These are phyloP conservation scores for Orthosia gracilis DNA, from an alignment of 2,888 invertebrate genomes.

Conservation along the genomic window DNA sequence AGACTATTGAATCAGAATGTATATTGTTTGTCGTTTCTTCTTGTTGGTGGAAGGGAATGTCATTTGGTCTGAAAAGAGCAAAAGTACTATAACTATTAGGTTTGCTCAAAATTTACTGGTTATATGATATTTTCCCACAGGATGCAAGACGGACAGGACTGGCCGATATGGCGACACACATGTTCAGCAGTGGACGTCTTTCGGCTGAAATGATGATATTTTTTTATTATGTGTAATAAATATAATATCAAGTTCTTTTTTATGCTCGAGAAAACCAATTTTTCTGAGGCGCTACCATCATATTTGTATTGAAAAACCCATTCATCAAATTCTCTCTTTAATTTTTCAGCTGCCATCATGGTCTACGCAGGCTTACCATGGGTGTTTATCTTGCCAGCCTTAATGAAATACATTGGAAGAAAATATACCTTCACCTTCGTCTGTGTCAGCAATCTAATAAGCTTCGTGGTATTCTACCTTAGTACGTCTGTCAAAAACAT, in stretches of 20 bases:
- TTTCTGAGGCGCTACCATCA: neutral
- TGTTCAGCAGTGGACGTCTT: no score
- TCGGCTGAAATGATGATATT: no score
- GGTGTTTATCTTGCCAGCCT: constrained; percentile 52
- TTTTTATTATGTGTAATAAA: no score
- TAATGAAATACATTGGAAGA: constrained; percentile 50
- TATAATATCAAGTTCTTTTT: neutral
- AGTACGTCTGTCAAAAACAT: constrained; percentile 62
- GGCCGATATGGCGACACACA: no score
- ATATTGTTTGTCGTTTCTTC: no score
- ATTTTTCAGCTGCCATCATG: constrained; percentile 60
- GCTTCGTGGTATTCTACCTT: constrained; percentile 59
- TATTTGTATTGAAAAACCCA: neutral
- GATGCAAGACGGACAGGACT: no score
- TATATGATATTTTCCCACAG: no score
- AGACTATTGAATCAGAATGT: no score
- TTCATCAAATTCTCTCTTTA: neutral
- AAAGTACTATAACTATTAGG: no score
- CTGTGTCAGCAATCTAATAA: constrained; percentile 42
- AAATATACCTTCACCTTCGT: constrained; percentile 50
- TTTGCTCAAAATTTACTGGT: no score
- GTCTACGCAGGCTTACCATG: constrained; percentile 55
- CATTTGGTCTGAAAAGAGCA: no score
- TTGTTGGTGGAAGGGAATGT: no score
- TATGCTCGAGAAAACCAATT: neutral